phyloP scores from a whole-genome alignment of 2,113 vertebrate species.

The Dipodomys ordii region DNA sequence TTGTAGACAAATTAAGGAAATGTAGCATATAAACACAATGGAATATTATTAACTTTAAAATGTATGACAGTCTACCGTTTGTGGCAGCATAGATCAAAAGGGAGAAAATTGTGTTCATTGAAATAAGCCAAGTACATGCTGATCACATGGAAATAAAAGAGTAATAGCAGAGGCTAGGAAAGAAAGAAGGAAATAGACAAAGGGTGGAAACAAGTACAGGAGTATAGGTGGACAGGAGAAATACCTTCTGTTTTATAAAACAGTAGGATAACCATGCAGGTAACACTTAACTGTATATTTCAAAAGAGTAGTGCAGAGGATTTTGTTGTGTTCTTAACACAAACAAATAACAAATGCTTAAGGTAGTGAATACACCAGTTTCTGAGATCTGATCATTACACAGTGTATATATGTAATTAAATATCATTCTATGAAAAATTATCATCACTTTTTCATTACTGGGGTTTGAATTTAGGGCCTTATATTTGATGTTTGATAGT shows the following conservation, averaged over 20 bases:
- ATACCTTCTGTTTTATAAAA: background rate
- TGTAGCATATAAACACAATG: background rate
- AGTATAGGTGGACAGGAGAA: background rate
- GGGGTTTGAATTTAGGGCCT: background rate
- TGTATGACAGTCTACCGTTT: background rate
- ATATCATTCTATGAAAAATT: background rate
- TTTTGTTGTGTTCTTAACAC: background rate
- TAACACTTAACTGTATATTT: no score
- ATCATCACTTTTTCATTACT: background rate
- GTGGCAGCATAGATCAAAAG: background rate
- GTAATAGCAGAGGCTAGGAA: background rate
- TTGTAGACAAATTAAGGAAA: background rate
- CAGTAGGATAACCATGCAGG: background rate
- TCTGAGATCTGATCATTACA: background rate
- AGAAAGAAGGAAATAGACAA: background rate
- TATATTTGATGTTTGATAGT: no score
- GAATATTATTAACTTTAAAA: background rate
- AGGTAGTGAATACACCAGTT: background rate
- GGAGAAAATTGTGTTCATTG: background rate
- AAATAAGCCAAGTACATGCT: background rate
- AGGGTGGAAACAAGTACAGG: no score
- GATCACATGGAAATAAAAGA: background rate
- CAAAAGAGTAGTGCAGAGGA: background rate
- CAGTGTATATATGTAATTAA: background rate
- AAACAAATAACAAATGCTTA: background rate